Evolutionary conservation across 2,888 invertebrate species (phyloP), one percentile per base, ranked within the genome.

Genomic region (Malthinus flaveolus): DNA sequence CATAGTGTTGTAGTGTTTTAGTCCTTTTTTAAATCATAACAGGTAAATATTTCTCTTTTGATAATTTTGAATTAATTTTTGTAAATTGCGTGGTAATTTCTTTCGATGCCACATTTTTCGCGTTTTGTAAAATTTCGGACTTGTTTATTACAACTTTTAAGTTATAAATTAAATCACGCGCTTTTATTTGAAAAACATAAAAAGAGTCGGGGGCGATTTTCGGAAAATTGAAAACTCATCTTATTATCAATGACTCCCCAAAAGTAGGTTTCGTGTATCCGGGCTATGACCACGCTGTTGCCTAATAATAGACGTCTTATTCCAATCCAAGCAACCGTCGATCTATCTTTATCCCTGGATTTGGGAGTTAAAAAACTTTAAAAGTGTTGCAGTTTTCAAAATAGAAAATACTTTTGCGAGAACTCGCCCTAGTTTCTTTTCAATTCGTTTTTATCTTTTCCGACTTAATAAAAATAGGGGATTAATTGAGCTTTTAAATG

Each of bases 281-380:
- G 65, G 64, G 67, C 57, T 61, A 53, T 48, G 61, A 65, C 61
- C 62, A 67, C 59, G 65, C 64, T 65, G 62, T 64, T 66, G 51
- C 58, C 71, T 71, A 71, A 71, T 68, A 70, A 69, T 71, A 71
- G 71, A 60, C 63, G 66, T 55, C 63, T 49, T 36, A 63, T 64
- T 64, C 62, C 63, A 66, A 68, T 65, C 65, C 63, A 66, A 68
- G 66, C 65, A 59, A 59, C 59, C 58, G 59, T 63, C 45, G 62
- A 48, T 63, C 68, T 68, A 68, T 67, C 68, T 68, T 66, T 68
- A 68, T 62, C 65, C 53, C 55, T 53, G 59, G 60, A 59, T 63
- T 65, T 63, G 60, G 61, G 59, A 42, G 39, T 42, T 23, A 23
- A 42, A 23, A 42, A 42, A 42, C 39, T 42, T 42, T 42, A 23